Conservation (phyloP, 2,113 vertebrate species). For the Osmerus mordax region DNA sequence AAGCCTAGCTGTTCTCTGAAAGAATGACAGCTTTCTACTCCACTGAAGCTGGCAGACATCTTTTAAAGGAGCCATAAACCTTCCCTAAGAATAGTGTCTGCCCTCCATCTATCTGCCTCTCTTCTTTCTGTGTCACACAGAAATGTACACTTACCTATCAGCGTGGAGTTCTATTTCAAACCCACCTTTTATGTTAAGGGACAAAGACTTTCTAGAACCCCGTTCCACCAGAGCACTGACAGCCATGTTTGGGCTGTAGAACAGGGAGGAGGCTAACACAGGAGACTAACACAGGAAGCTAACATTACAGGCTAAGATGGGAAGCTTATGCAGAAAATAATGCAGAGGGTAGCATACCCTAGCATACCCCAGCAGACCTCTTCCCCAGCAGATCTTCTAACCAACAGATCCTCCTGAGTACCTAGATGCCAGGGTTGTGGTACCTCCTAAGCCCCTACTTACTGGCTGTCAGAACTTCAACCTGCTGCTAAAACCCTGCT, state of each 20-base stretch:
- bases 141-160: conserved; percentile 39
- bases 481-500: too few species aligned
- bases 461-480: conserved; percentile 2
- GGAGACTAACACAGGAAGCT: background rate
- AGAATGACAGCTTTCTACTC: conserved; percentile 52
- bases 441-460: conserved; percentile 15
- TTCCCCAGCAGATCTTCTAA: background rate
- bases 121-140: conserved; percentile 42
- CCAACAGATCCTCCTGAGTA: background rate
- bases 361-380: too few species aligned
- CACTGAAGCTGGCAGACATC: conserved; percentile 37
- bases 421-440: background rate
- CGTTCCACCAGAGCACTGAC: background rate
- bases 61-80: conserved; percentile 34
- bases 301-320: background rate
- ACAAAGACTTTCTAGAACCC: conserved; percentile 12
- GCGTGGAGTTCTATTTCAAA: conserved; percentile 26
- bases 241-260: background rate
- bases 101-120: conserved; percentile 39
- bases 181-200: conserved; percentile 38
- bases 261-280: background rate
- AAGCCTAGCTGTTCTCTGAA: conserved; percentile 38
- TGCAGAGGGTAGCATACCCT: too few species aligned
- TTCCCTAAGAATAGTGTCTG: conserved; percentile 41
- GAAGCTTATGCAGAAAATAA: too few species aligned